A percentile compares a stretch with the other conserved stretches of the same genome.
Evolutionary conservation across 2,797 vertebrate species (phyloP).

Genomic region (Premnoplex brunnescens): DNA sequence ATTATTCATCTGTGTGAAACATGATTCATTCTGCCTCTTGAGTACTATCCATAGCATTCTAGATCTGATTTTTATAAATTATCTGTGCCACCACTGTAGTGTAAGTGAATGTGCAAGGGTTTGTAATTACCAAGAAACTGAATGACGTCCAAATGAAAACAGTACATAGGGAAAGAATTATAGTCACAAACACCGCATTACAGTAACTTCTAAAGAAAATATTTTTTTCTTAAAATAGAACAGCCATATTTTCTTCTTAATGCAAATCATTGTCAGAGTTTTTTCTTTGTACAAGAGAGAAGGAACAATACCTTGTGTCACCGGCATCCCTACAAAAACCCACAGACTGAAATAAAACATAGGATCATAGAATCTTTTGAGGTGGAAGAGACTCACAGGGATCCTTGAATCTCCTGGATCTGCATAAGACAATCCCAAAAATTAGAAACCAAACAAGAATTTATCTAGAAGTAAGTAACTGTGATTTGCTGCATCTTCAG

Average conservation of each 20-base stretch:
- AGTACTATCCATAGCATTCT: neutral
- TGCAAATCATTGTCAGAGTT: neutral
- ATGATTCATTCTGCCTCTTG: neutral
- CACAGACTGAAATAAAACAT: neutral
- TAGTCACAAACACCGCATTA: neutral
- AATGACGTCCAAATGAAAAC: neutral
- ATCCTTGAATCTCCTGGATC: neutral
- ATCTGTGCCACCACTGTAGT: neutral
- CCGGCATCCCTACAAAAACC: neutral
- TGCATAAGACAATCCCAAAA: neutral
- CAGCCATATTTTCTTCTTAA: neutral
- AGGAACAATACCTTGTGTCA: neutral
- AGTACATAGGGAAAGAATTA: neutral
- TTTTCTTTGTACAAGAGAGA: neutral
- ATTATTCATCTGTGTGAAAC: neutral
- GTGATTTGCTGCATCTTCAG: neutral
- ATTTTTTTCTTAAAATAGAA: slow-evolving; percentile 1
- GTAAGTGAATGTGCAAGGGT: neutral
- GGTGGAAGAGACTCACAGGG: neutral
- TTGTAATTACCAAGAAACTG: slow-evolving; percentile 8
- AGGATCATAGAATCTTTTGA: neutral
- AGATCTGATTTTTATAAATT: slow-evolving; percentile 34
- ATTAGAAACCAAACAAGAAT: neutral
- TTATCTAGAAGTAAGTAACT: neutral
- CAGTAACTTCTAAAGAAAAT: neutral